Base-by-base conservation (phyloP, 1,140 invertebrate species). In the Macrocentrus cingulum region DNA sequence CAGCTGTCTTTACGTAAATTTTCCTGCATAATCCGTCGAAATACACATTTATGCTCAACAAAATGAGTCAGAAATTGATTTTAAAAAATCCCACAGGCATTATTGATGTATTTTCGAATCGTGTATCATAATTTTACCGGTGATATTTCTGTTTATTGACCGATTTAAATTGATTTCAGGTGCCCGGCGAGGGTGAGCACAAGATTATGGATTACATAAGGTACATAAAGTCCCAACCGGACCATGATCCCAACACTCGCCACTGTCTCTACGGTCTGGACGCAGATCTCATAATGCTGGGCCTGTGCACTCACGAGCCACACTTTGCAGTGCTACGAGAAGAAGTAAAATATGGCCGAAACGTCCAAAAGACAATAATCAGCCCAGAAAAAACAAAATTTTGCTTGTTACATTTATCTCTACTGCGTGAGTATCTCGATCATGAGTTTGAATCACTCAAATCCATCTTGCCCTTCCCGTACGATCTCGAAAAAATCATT, bases 171-270 rank as follows among this genome's bases (percentile, higher is more conserved):
- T n/a, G n/a, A 64, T 77, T 80, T 45, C 66, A 93, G 90, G 91
- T 90, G 2, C 94, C 95, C 18, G 95, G 95, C 11, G 96, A 99
- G 84, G 96, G 96, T 3, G 96, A 99, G 79, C 96, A 99, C 74
- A 99, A 98, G 81, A 96, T 98, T 44, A 97, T 98, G 95, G 95
- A 98, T 74, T 98, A 94, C 70, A 97, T 99, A 61, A 82, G 95
- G 13, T 92, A 89, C 77, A 81, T 92, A 70, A 89, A 91, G 66
- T 84, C 91, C 0, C 86, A 91, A 71, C 85, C 89, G 1, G 85
- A 87, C 57, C 95, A 95, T 74, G 87, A 97, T 77, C 84, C 88
- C 1, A 91, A 96, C 69, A 97, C 92, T 0, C 80, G 93, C 4
- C 95, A 98, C 74, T 98, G 95, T 79, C 80, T 98, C 5, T 98